These are phyloP conservation scores for Agrochola lychnidis DNA, from an alignment of 2,888 invertebrate genomes.

Conservation along the genomic window DNA sequence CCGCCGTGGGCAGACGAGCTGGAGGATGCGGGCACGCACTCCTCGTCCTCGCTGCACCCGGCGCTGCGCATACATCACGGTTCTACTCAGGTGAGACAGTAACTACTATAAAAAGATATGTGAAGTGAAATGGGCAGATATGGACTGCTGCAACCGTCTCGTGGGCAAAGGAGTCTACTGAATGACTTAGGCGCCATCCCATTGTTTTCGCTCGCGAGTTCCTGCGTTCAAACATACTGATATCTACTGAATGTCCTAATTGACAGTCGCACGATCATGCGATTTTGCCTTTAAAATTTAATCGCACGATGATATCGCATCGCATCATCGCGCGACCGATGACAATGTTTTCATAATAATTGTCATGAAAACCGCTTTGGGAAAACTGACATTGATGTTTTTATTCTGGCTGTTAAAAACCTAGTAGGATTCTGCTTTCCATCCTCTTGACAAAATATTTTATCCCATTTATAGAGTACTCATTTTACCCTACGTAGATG, in stretches of 20 bases:
- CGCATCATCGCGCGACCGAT: too few species aligned
- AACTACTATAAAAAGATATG: constrained; percentile 76
- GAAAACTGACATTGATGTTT: too few species aligned
- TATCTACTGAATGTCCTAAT: too few species aligned
- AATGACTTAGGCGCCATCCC: not conserved
- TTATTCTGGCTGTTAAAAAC: not conserved
- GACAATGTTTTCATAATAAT: too few species aligned
- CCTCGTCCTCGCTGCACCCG: constrained; percentile 79
- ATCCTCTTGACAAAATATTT: not conserved
- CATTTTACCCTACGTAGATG: not conserved
- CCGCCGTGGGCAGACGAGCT: constrained; percentile 99
- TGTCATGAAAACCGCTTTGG: too few species aligned
- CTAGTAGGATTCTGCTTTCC: not conserved
- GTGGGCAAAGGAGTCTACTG: constrained; percentile 95
- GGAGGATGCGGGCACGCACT: constrained; percentile 91
- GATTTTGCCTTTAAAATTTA: too few species aligned
- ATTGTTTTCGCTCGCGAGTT: too few species aligned
- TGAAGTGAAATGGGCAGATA: constrained; percentile 96
- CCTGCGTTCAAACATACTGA: too few species aligned
- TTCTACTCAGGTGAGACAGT: constrained; percentile 77
- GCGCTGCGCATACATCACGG: constrained; percentile 79
- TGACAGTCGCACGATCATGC: too few species aligned
- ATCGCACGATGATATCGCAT: too few species aligned
- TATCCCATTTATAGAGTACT: not conserved
- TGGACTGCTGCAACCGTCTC: constrained; percentile 99